phyloP scores from a whole-genome alignment of 2,113 vertebrate species.

The Ivindomyrus marchei region DNA sequence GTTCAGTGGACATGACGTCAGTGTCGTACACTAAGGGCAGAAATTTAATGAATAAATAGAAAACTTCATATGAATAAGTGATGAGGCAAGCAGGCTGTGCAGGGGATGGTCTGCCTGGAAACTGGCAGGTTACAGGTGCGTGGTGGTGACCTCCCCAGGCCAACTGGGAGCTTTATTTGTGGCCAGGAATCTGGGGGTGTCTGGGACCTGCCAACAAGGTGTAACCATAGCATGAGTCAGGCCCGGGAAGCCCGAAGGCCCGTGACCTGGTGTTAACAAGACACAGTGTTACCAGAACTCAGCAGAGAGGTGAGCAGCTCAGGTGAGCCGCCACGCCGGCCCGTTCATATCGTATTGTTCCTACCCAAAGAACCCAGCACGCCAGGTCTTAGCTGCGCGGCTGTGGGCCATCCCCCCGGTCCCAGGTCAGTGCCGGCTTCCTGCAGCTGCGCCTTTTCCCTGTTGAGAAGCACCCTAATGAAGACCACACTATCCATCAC shows the following conservation, averaged over 20 bases:
- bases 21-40: neutral
- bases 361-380: neutral
- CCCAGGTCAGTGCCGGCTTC: neutral
- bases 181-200: neutral
- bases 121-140: neutral
- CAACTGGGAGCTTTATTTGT: neutral
- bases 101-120: neutral
- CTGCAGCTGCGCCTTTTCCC: neutral
- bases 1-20: neutral
- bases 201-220: neutral
- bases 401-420: neutral
- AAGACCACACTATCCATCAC: neutral
- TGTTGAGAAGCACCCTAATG: neutral
- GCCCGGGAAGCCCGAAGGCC: neutral
- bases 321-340: neutral
- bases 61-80: constrained; percentile 6
- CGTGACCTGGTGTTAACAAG: neutral
- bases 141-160: neutral
- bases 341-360: neutral
- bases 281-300: neutral
- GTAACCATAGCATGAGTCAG: neutral
- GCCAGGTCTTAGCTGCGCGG: neutral
- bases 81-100: neutral
- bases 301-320: neutral
- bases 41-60: neutral